These are phyloP conservation scores for Criorhina ranunculi DNA, from an alignment of 2,888 invertebrate species.

Conservation along the genomic window DNA sequence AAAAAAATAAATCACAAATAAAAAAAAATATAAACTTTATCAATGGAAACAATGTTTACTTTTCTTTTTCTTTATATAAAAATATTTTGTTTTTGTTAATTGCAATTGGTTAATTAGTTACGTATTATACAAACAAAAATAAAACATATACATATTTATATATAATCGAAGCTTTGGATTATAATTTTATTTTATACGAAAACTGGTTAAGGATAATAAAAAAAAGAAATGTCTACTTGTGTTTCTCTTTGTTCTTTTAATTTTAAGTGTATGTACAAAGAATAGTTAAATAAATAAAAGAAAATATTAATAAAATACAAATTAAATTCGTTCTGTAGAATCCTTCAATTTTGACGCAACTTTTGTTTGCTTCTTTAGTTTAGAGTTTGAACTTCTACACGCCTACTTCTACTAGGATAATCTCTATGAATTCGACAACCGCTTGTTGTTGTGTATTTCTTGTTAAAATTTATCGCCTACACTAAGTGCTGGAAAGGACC, in stretches of 20 bases:
- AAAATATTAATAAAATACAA: constrained; percentile 55
- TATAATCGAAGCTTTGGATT: constrained; percentile 75
- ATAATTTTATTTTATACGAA: constrained; percentile 59
- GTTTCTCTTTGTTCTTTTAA: constrained; percentile 32
- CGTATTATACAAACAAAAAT: constrained; percentile 59
- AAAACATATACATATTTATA: constrained; percentile 52
- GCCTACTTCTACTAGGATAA: constrained; percentile 74
- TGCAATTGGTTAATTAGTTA: constrained; percentile 59
- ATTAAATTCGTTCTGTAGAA: constrained; percentile 74
- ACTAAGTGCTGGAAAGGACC: constrained; percentile 67
- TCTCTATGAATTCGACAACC: constrained; percentile 72
- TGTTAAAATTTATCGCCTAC: constrained; percentile 61
- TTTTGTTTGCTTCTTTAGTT: constrained; percentile 48
- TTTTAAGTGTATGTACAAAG: constrained; percentile 68
- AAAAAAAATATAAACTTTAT: constrained; percentile 46
- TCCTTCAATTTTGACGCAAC: constrained; percentile 16
- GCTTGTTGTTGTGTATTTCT: constrained; percentile 42
- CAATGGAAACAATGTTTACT: constrained; percentile 52
- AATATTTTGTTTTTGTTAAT: constrained; percentile 65
- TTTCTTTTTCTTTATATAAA: constrained; percentile 49
- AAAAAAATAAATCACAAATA: constrained; percentile 63
- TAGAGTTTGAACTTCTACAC: constrained; percentile 62
- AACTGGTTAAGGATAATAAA: constrained; percentile 39
- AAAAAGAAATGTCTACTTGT: constrained; percentile 34
- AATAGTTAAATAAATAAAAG: constrained; percentile 73